These are phyloP conservation scores for Circaetus gallicus DNA, from an alignment of 2,113 vertebrate genomes.

Conservation along the genomic window DNA sequence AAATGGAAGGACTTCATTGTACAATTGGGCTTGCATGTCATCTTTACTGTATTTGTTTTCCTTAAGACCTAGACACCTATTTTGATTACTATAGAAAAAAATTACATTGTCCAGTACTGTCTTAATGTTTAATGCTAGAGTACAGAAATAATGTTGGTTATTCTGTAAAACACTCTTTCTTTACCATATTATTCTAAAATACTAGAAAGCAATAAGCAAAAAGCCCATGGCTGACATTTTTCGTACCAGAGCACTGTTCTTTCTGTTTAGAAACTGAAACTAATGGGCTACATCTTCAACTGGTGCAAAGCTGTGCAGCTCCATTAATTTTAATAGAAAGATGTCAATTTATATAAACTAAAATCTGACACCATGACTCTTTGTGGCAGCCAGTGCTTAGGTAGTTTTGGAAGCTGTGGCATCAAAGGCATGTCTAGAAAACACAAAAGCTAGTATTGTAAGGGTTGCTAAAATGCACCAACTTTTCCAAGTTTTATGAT, in stretches of 20 bases:
- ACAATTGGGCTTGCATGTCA: background rate
- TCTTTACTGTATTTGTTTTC: background rate
- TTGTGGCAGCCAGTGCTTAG: background rate
- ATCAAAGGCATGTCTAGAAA: background rate
- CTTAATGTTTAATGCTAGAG: background rate
- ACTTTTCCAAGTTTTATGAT: background rate
- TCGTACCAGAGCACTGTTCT: background rate
- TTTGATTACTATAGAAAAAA: background rate
- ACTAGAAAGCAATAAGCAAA: background rate
- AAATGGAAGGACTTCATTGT: background rate
- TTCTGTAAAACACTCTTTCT: background rate
- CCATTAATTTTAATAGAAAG: background rate
- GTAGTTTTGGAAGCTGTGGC: background rate
- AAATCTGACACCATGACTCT: background rate
- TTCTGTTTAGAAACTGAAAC: background rate
- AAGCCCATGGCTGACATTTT: background rate
- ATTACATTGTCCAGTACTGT: background rate
- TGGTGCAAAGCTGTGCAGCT: background rate
- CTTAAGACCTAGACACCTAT: background rate
- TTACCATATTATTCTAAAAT: background rate
- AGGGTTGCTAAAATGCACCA: background rate
- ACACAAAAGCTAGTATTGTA: background rate
- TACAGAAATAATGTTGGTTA: background rate
- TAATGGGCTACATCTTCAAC: background rate
- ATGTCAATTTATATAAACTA: background rate